Evolutionary conservation across 1,140 invertebrate species (phyloP), one percentile per base, ranked within the genome.

Genomic region (Pachypsylla venusta): DNA sequence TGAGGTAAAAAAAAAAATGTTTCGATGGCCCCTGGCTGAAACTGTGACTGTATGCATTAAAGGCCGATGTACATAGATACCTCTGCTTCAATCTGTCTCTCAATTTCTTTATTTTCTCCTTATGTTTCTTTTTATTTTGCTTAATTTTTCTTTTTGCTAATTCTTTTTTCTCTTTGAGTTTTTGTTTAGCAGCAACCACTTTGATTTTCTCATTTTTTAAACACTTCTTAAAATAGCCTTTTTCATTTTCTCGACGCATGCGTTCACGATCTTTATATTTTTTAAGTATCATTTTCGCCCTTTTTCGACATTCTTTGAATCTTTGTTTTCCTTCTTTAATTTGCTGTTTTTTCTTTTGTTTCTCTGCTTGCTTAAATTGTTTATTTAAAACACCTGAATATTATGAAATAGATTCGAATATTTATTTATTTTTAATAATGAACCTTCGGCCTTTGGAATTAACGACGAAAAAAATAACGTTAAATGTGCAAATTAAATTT

Each of bases 51-150:
- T n/a, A n/a, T n/a, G n/a, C n/a, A n/a, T n/a, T n/a, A n/a, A n/a
- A n/a, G n/a, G n/a, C n/a, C n/a, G n/a, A n/a, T n/a, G n/a, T n/a
- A n/a, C n/a, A n/a, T n/a, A n/a, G n/a, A n/a, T n/a, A 48, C n/a
- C 42, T 48, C n/a, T 48, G 42, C 16, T 48, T 48, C 42, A 48
- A 22, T 10, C 42, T n/a, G 16, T 48, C n/a, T 4, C n/a, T 5
- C 42, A 48, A 48, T 48, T 22, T 48, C 42, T 48, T 48, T 7
- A 48, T n/a, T 19, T 48, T 48, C 42, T 48, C n/a, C 22, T 48
- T 48, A 19, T 48, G 16, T 22, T 48, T 48, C 42, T 48, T 4
- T 19, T 48, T 48, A 22, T 48, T 48, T 3, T 48, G 5, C 22
- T 48, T 48, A n/a, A 48, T 48, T 19, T 48, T 48, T 3, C 22